A percentile compares a stretch with the other conserved stretches of the same genome.
Evolutionary conservation across 2,888 invertebrate species (phyloP).

Genomic region (Cremastinae sp.): DNA sequence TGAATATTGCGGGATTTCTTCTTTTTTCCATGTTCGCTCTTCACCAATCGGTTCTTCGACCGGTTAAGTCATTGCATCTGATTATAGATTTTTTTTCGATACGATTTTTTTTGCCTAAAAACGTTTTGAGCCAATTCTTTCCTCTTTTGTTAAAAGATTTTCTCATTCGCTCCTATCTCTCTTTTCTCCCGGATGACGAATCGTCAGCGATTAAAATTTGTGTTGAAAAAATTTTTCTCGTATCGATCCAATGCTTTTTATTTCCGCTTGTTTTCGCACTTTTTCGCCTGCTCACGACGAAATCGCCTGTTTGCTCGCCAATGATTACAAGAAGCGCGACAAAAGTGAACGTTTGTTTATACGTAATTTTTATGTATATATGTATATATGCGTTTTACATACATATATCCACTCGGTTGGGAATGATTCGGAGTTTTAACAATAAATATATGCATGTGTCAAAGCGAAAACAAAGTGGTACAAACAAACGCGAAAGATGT

Average conservation of each 20-base stretch:
- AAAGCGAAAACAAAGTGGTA: conserved; percentile 46
- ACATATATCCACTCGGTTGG: conserved; percentile 57
- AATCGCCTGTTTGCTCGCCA: conserved; percentile 8
- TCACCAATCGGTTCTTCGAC: conserved; percentile 11
- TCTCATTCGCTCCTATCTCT: neutral
- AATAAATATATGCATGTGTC: conserved; percentile 66
- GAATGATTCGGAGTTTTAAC: conserved; percentile 68
- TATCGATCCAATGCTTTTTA: conserved; percentile 7
- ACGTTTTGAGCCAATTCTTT: neutral
- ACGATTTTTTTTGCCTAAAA: conserved; percentile 9
- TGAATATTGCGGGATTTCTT: conserved; percentile 45
- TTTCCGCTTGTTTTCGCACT: neutral
- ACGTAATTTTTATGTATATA: no score
- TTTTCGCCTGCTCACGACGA: neutral
- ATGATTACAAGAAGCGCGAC: conserved; percentile 37
- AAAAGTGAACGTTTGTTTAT: conserved; percentile 17
- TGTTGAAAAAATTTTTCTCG: neutral
- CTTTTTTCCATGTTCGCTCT: neutral
- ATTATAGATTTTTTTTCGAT: conserved; percentile 14
- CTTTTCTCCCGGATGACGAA: neutral
- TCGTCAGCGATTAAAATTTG: no score
- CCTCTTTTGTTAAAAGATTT: neutral
- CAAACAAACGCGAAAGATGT: conserved; percentile 10
- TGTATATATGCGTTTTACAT: neutral
- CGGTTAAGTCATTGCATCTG: conserved; percentile 17